phyloP scores from a whole-genome alignment of 2,113 vertebrate species.

The Bufo bufo region DNA sequence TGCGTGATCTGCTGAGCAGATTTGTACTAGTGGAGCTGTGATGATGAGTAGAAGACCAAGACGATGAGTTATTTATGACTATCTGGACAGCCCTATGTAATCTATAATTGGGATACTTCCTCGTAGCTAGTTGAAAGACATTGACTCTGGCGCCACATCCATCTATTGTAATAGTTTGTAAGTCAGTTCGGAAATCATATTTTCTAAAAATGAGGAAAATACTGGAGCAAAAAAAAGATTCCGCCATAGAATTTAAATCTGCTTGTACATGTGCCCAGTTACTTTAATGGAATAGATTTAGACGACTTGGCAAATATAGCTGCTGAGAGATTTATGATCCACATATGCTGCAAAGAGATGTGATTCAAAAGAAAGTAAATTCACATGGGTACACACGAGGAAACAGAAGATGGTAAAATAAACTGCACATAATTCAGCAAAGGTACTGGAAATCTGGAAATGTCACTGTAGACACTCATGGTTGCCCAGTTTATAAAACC shows the following conservation, averaged over 20 bases:
- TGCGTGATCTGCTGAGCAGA: background rate
- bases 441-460: background rate
- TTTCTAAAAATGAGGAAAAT: background rate
- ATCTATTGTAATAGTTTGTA: constrained; percentile 22
- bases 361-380: constrained; percentile 19
- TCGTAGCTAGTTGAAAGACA: background rate
- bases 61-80: constrained; percentile 12
- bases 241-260: background rate
- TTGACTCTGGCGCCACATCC: constrained; percentile 34
- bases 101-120: constrained; percentile 9
- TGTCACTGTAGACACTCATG: background rate
- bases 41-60: background rate
- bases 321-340: constrained; percentile 37
- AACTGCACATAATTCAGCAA: background rate
- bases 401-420: background rate
- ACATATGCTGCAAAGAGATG: constrained; percentile 21
- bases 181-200: constrained; percentile 15
- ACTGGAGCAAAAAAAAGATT: background rate
- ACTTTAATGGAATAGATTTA: constrained; percentile 24
- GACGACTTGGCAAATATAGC: constrained; percentile 28
- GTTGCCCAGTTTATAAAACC: background rate
- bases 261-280: constrained; percentile 33
- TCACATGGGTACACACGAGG: background rate
- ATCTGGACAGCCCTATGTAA: background rate
- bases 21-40: background rate